phyloP scores from a whole-genome alignment of 2,113 vertebrate species.

The Jaculus jaculus region DNA sequence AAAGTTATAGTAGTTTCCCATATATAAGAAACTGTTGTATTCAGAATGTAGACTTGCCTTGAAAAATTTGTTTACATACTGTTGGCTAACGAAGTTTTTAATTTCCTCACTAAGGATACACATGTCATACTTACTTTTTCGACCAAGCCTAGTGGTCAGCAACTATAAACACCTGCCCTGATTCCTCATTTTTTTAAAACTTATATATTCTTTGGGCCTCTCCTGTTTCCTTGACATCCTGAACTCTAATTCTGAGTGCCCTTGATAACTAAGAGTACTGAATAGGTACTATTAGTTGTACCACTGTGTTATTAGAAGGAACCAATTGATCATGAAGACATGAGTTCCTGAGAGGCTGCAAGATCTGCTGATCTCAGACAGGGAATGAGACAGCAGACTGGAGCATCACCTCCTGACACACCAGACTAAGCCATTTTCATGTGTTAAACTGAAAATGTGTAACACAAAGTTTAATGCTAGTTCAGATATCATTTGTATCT shows the following conservation, averaged over 20 bases:
- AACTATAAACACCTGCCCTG: background rate
- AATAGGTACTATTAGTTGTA: background rate
- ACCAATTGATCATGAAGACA: slow-evolving; percentile 26
- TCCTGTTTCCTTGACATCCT: background rate
- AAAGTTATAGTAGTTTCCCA: background rate
- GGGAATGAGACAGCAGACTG: background rate
- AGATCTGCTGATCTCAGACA: background rate
- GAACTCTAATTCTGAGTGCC: background rate
- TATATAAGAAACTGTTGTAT: background rate
- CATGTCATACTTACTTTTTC: background rate
- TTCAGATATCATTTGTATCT: background rate
- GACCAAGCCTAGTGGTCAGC: background rate
- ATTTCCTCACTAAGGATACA: background rate
- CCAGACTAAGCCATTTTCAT: background rate
- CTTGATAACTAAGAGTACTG: background rate
- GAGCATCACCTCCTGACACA: background rate
- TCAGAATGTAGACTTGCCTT: background rate
- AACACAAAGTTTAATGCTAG: background rate
- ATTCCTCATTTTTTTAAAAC: background rate
- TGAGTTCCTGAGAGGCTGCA: background rate
- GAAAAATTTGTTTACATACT: background rate
- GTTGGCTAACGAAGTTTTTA: background rate
- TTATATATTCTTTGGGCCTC: background rate
- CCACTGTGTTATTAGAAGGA: background rate
- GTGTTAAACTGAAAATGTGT: background rate